These are phyloP conservation scores for Xestoiulus laeticollis DNA, from an alignment of 2,888 invertebrate genomes.

Conservation along the genomic window DNA sequence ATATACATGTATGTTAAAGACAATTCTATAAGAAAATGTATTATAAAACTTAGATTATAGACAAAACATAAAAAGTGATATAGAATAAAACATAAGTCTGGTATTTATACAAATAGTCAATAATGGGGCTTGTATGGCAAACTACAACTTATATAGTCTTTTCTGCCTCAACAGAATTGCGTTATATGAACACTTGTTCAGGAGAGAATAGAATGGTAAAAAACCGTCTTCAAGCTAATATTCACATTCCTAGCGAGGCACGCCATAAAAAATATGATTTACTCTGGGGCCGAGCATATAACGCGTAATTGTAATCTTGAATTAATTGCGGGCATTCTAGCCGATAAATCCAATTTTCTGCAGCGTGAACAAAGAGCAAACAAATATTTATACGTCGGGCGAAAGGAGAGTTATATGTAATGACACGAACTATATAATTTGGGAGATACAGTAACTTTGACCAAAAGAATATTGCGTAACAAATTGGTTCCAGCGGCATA, in stretches of 20 bases:
- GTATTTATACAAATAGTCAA: not conserved
- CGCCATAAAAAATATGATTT: conserved; percentile 36
- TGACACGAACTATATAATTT: conserved; percentile 32
- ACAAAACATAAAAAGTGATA: no score
- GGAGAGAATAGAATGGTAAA: not conserved
- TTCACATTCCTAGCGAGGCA: not conserved
- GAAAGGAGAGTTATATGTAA: conserved; percentile 18
- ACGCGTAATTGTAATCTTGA: conserved; percentile 31
- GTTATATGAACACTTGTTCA: not conserved
- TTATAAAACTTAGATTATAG: no score
- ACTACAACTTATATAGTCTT: not conserved
- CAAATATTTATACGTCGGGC: conserved; percentile 31
- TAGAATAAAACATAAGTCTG: not conserved
- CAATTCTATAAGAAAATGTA: no score
- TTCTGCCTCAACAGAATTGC: not conserved
- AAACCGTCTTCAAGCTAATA: not conserved
- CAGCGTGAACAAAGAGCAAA: conserved; percentile 30
- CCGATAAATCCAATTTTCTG: conserved; percentile 40
- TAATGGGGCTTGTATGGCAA: not conserved
- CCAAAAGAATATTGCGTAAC: not conserved
- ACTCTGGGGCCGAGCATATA: not conserved
- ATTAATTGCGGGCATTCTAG: conserved; percentile 35
- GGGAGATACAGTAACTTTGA: not conserved
- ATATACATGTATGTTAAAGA: no score
- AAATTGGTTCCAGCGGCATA: conserved; percentile 19